Conservation (phyloP, 2,888 invertebrate species). For the Amorpha juglandis region DNA sequence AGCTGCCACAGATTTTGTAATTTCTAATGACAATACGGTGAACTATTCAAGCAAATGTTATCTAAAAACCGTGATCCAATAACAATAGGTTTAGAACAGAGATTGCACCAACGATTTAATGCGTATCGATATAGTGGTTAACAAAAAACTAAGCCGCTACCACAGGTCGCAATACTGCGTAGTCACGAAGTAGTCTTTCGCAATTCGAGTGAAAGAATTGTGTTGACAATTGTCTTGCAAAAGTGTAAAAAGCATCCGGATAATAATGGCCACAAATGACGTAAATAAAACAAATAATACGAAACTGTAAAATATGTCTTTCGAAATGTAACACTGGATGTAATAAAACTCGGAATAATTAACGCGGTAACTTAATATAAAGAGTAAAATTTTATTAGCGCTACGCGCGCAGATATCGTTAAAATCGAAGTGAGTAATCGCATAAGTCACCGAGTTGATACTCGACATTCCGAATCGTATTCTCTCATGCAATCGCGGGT, state of each 20-base stretch:
- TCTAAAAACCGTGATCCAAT: conserved; percentile 53
- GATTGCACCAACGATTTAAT: conserved; percentile 56
- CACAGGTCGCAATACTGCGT: conserved; percentile 53
- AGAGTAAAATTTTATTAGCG: conserved; percentile 19
- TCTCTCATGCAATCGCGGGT: conserved; percentile 72
- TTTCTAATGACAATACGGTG: conserved; percentile 25
- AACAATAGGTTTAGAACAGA: conserved; percentile 55
- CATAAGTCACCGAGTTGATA: conserved; percentile 52
- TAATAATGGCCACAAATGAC: conserved; percentile 39
- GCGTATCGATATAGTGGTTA: conserved; percentile 56
- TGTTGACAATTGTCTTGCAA: conserved; percentile 36
- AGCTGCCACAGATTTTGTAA: not conserved
- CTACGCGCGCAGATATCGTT: conserved; percentile 5
- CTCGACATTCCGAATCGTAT: conserved; percentile 61
- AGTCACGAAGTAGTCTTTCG: conserved; percentile 56
- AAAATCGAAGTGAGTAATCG: conserved; percentile 2
- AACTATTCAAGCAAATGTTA: conserved; percentile 42
- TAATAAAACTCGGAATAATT: conserved; percentile 13
- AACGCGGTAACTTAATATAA: conserved; percentile 6
- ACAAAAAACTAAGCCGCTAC: conserved; percentile 50
- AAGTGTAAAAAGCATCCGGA: conserved; percentile 44
- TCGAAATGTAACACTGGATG: not conserved
- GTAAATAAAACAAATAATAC: conserved; percentile 31
- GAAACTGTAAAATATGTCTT: not conserved
- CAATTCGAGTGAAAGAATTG: conserved; percentile 44